Percentiles rank a stretch among this genome's conserved stretches.
Evolutionary conservation across 2,888 invertebrate species (phyloP).

Genomic region (Beris chalybata): DNA sequence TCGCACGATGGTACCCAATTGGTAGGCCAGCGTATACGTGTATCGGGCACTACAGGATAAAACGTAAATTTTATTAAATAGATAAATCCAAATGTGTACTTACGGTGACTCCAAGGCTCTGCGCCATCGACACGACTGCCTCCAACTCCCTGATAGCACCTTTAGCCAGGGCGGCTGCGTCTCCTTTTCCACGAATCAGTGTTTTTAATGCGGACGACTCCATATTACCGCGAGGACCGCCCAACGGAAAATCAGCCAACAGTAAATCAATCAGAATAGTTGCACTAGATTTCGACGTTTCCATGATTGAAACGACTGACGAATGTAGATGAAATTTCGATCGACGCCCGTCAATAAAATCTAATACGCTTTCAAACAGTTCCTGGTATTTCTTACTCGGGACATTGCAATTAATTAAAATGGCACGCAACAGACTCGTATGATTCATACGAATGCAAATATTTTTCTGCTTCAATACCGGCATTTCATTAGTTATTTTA

Average conservation of each 20-base stretch:
- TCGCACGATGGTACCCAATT: constrained; percentile 59
- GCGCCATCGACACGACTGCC: constrained; percentile 69
- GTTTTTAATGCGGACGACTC: constrained; percentile 55
- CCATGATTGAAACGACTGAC: constrained; percentile 68
- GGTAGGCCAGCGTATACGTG: constrained; percentile 57
- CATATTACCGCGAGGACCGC: constrained; percentile 48
- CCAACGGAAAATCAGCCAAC: constrained; percentile 49
- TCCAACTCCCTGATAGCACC: constrained; percentile 77
- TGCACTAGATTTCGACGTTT: constrained; percentile 55
- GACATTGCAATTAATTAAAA: constrained; percentile 79
- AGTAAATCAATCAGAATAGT: constrained; percentile 51
- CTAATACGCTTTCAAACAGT: constrained; percentile 49
- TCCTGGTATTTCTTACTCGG: constrained; percentile 64
- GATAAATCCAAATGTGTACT: constrained; percentile 56
- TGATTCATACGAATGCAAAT: constrained; percentile 78
- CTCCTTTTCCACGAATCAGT: constrained; percentile 70
- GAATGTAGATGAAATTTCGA: constrained; percentile 73
- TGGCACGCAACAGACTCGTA: constrained; percentile 71
- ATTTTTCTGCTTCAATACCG: constrained; percentile 65
- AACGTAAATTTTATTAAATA: neutral
- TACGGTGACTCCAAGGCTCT: constrained; percentile 75
- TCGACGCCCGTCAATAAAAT: constrained; percentile 61
- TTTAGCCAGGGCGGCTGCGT: constrained; percentile 67
- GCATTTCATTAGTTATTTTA: constrained; percentile 72
- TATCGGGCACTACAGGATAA: constrained; percentile 61